Conservation (phyloP, 2,888 invertebrate species). For the Sipha maydis region DNA sequence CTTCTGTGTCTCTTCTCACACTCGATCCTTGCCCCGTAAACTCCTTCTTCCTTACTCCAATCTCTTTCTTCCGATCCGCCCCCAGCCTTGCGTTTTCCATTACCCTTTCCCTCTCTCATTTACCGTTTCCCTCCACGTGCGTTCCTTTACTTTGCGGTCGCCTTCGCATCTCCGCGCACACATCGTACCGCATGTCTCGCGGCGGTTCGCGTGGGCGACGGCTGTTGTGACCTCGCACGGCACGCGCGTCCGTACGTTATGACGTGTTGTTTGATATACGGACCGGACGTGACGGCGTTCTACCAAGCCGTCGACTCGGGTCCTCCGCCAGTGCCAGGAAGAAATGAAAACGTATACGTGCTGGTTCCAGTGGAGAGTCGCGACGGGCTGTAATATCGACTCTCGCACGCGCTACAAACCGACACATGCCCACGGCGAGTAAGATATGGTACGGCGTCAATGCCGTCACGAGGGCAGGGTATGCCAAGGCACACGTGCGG, state of each 20-base stretch:
- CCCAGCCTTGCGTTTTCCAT: not conserved
- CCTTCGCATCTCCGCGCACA: no score
- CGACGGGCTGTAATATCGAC: not conserved
- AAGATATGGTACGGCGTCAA: not conserved
- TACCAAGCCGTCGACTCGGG: no score
- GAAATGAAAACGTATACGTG: conserved; percentile 21
- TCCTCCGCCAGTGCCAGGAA: not conserved
- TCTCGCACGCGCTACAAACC: not conserved
- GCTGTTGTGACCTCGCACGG: no score
- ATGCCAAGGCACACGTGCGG: not conserved
- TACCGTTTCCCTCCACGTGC: not conserved
- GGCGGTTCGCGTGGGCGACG: not conserved
- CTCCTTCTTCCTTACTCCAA: not conserved
- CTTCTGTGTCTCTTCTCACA: not conserved
- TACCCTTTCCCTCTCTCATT: not conserved
- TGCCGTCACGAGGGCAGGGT: not conserved
- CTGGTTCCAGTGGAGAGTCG: not conserved
- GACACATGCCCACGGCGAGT: not conserved
- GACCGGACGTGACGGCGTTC: conserved; percentile 37
- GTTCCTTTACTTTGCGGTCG: no score
- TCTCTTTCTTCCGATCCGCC: not conserved
- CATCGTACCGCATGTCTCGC: no score
- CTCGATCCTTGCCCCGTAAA: not conserved
- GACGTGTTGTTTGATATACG: conserved; percentile 28
- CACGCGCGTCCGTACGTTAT: not conserved